Conservation (phyloP, 1,140 invertebrate species). For the Dinothrombium tinctorium region DNA sequence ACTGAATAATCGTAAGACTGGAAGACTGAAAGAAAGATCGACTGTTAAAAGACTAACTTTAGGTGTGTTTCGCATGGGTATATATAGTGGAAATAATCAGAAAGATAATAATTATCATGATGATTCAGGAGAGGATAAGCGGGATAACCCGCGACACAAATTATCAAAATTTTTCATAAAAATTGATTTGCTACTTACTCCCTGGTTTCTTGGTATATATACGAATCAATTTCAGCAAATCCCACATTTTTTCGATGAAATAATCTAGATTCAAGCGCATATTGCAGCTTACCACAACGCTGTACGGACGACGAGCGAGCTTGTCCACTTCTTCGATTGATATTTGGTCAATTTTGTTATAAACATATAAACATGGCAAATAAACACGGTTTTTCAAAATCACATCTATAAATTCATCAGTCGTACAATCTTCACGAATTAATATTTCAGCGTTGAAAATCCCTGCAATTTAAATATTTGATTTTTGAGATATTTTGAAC, state of each 20-base stretch:
- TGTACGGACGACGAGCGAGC: constrained; percentile 65
- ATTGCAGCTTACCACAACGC: constrained; percentile 94
- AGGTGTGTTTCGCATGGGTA: no score
- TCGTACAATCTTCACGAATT: constrained; percentile 80
- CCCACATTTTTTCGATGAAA: constrained; percentile 75
- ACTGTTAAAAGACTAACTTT: no score
- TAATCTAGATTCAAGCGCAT: constrained; percentile 97
- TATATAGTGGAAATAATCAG: no score
- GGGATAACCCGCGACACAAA: no score
- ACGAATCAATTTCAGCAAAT: constrained; percentile 70
- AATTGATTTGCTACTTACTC: constrained; percentile 17
- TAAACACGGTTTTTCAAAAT: constrained; percentile 92
- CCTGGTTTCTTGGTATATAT: constrained; percentile 98
- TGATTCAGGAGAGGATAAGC: no score
- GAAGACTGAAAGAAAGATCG: no score
- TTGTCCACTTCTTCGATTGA: constrained; percentile 95
- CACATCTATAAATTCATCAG: constrained; percentile 94
- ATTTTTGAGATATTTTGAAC: no score
- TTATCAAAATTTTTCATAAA: no score
- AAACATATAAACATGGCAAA: constrained; percentile 88
- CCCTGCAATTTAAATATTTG: constrained; percentile 9
- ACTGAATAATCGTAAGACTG: no score
- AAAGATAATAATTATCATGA: no score
- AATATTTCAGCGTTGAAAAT: constrained; percentile 30
- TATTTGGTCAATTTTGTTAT: constrained; percentile 95